phyloP scores from a whole-genome alignment of 2,113 vertebrate species.

The Salvelinus fontinalis region DNA sequence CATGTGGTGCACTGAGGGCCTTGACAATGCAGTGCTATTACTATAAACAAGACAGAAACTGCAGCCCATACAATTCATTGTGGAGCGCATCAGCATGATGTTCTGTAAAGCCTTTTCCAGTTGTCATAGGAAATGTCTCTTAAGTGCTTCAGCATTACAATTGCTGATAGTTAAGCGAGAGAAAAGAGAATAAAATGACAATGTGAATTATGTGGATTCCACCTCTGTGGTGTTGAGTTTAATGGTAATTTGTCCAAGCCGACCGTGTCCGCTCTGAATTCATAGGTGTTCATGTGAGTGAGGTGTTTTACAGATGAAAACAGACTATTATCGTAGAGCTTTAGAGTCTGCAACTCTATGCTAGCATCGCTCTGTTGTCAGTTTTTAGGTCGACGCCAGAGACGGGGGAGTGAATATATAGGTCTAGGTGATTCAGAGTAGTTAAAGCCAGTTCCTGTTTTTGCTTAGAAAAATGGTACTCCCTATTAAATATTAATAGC shows the following conservation, averaged over 20 bases:
- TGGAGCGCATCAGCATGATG: too few relatives aligned
- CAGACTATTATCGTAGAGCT: too few relatives aligned
- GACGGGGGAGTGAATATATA: neutral
- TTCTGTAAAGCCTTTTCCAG: too few relatives aligned
- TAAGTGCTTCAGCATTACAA: too few relatives aligned
- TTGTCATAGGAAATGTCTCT: too few relatives aligned
- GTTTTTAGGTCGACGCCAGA: neutral
- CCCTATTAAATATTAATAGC: constrained; percentile 46
- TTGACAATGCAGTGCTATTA: constrained; percentile 44
- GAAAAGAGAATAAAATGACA: neutral
- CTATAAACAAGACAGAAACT: constrained; percentile 31
- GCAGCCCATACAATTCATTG: too few relatives aligned
- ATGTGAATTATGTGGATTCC: neutral
- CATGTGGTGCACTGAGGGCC: constrained; percentile 41
- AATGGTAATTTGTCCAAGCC: too few relatives aligned
- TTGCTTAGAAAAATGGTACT: constrained; percentile 17
- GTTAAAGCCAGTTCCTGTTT: neutral
- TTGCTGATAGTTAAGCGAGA: neutral
- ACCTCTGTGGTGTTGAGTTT: too few relatives aligned
- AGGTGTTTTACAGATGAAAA: neutral
- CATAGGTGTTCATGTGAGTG: neutral
- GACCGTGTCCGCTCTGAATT: too few relatives aligned
- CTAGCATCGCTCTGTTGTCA: too few relatives aligned
- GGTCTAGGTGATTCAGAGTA: neutral
- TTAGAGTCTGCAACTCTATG: neutral